Evolutionary conservation across 2,888 invertebrate genomes (phyloP).

Genomic region (Adela reaumurella): DNA sequence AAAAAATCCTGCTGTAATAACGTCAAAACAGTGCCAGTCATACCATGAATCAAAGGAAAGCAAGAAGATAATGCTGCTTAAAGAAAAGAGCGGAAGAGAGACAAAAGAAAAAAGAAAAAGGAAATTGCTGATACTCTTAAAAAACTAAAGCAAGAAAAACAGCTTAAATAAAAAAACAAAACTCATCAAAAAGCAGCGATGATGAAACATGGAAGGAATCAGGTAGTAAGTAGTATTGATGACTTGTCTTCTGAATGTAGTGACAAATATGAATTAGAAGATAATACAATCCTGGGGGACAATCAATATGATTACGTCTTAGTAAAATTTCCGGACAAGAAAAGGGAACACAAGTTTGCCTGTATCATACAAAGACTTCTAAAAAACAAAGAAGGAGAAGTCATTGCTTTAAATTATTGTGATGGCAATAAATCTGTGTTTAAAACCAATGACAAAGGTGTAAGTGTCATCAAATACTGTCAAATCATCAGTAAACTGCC

Average conservation of each 20-base stretch:
- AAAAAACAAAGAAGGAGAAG: background rate
- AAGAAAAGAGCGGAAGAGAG: no score
- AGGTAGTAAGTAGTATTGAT: background rate
- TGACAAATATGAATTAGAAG: conserved; percentile 1
- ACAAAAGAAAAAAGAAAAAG: no score
- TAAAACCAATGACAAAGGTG: background rate
- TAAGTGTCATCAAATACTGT: background rate
- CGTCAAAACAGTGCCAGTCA: no score
- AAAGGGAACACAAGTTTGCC: background rate
- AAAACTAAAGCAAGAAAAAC: no score
- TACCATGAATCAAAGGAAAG: no score
- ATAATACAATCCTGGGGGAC: background rate
- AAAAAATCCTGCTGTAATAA: no score
- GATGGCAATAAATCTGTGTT: background rate
- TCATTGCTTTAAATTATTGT: background rate
- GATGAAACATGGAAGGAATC: background rate
- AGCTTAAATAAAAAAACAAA: no score
- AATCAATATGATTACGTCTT: background rate
- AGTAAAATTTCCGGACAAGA: background rate
- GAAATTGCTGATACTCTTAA: no score
- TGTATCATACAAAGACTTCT: background rate
- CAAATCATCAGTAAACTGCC: background rate
- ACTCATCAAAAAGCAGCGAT: background rate
- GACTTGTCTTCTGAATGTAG: background rate
- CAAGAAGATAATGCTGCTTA: no score